phyloP scores from a whole-genome alignment of 2,113 vertebrate genomes.

The Mustela nigripes region DNA sequence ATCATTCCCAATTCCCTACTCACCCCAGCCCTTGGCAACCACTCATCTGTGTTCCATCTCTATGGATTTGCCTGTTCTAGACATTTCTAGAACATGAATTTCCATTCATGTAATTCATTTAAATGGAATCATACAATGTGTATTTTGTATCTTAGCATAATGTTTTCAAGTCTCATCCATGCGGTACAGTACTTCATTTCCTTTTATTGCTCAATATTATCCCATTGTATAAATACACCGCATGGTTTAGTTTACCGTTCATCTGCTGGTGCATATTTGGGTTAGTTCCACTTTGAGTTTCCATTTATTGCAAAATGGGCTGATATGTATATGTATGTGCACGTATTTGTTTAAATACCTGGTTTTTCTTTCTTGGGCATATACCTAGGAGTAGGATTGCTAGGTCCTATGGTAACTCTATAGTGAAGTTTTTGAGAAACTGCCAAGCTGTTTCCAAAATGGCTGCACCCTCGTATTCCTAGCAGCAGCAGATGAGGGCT shows the following conservation, averaged over 20 bases:
- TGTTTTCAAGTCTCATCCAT: not conserved
- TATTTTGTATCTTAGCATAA: not conserved
- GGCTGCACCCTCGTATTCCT: not conserved
- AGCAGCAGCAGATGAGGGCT: not conserved
- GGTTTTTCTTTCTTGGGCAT: not conserved
- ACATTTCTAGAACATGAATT: not conserved
- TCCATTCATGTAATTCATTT: not conserved
- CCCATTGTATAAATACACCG: not conserved
- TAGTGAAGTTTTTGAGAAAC: not conserved
- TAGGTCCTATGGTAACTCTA: not conserved
- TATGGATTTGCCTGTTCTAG: not conserved
- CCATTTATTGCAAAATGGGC: not conserved
- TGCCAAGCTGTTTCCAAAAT: not conserved
- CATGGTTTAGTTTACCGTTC: not conserved
- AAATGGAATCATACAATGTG: not conserved
- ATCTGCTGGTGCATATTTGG: not conserved
- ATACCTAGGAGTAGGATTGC: not conserved
- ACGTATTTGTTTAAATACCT: not conserved
- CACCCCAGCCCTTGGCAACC: not conserved
- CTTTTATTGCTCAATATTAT: not conserved
- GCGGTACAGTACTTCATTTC: not conserved
- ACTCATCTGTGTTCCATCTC: not conserved
- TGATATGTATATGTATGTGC: not conserved
- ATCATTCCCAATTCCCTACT: not conserved
- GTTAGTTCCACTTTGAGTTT: not conserved